These are phyloP conservation scores for Neodiprion fabricii DNA, from an alignment of 1,140 invertebrate species.

Conservation along the genomic window DNA sequence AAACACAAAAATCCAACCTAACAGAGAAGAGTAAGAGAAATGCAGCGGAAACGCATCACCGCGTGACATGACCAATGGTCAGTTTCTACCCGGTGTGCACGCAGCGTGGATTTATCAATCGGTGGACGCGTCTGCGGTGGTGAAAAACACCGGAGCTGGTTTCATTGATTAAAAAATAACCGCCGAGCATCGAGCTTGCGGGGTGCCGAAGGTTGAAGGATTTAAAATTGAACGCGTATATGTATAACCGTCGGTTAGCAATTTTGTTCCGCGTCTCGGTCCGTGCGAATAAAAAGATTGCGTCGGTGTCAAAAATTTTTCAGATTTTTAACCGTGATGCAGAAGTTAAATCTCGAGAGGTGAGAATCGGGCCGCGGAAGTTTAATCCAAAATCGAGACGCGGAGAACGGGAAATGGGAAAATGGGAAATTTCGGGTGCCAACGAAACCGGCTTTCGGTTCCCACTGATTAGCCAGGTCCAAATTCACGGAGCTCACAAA, in stretches of 20 bases:
- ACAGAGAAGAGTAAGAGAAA: background rate
- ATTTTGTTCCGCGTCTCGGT: background rate
- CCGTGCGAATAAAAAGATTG: too few species aligned
- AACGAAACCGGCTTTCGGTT: background rate
- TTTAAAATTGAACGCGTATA: background rate
- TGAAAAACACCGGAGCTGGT: background rate
- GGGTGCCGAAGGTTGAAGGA: background rate
- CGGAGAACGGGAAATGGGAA: too few species aligned
- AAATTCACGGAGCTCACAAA: too few species aligned
- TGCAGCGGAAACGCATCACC: background rate
- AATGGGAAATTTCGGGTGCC: too few species aligned
- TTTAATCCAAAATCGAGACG: too few species aligned
- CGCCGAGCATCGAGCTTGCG: background rate
- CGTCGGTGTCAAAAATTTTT: too few species aligned
- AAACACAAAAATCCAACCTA: background rate
- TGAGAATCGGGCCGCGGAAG: too few species aligned
- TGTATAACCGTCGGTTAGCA: too few species aligned
- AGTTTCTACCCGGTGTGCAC: background rate
- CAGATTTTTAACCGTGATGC: too few species aligned
- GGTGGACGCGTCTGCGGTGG: background rate
- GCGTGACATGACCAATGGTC: background rate
- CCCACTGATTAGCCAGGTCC: too few species aligned
- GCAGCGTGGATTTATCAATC: too few species aligned
- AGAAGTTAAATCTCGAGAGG: too few species aligned
- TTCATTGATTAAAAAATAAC: constrained; percentile 4